phyloP scores from a whole-genome alignment of 2,113 vertebrate species.

The Chauna torquata region DNA sequence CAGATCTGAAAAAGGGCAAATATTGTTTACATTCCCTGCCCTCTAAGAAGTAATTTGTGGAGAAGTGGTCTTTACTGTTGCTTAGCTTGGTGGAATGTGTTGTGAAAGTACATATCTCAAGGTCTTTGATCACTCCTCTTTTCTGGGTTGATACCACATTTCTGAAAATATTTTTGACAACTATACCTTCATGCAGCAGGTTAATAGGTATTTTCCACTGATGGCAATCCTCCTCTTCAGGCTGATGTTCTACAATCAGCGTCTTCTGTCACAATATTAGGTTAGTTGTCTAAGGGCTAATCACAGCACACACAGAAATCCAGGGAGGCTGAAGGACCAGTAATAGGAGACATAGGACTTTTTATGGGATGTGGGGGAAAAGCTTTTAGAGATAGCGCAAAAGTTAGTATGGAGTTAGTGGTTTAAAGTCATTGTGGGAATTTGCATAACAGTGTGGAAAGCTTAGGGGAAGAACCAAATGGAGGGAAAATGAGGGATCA shows the following conservation, averaged over 20 bases:
- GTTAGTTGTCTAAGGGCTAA: background rate
- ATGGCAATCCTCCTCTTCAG: background rate
- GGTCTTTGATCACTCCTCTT: background rate
- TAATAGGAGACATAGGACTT: background rate
- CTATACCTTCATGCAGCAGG: background rate
- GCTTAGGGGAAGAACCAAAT: background rate
- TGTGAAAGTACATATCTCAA: background rate
- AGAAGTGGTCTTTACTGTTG: background rate
- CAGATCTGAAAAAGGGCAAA: background rate
- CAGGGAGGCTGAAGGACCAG: background rate
- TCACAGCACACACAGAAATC: accelerated
- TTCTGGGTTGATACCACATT: background rate
- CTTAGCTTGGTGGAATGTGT: background rate
- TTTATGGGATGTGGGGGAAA: background rate
- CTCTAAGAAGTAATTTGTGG: too few relatives aligned
- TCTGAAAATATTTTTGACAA: background rate
- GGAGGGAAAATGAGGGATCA: background rate
- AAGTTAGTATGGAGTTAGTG: background rate
- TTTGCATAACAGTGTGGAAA: background rate
- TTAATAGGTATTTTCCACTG: background rate
- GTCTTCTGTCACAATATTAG: background rate
- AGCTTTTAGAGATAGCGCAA: background rate
- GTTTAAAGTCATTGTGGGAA: background rate
- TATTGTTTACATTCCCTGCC: background rate
- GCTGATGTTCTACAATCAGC: background rate